A percentile compares a stretch with the other conserved stretches of the same genome.
These are phyloP conservation scores for Heteromurus nitidus DNA, from an alignment of 2,888 invertebrate species.

Conservation along the genomic window DNA sequence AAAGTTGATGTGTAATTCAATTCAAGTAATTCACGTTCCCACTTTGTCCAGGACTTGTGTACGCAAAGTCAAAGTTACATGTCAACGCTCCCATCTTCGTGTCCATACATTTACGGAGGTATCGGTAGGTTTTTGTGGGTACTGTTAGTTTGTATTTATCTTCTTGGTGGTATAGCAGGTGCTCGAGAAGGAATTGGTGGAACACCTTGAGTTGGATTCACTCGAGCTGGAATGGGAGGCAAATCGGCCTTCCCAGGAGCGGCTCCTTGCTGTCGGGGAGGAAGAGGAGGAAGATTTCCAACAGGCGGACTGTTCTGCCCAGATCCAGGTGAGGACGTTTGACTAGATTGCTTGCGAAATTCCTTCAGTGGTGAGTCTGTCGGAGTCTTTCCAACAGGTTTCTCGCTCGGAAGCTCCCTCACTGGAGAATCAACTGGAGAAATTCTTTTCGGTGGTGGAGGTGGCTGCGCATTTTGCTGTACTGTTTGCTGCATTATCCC, in stretches of 20 bases:
- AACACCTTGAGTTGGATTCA: conserved; percentile 77
- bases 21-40: neutral
- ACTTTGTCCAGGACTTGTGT: neutral
- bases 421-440: conserved; percentile 68
- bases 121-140: neutral
- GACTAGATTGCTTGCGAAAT: conserved; percentile 62
- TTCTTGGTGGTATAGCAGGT: conserved; percentile 71
- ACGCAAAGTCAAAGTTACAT: neutral
- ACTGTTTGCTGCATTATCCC: conserved; percentile 3
- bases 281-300: conserved; percentile 70
- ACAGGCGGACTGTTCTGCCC: conserved; percentile 58
- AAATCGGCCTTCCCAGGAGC: conserved; percentile 77
- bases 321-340: conserved; percentile 58
- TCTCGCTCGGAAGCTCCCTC: conserved; percentile 26
- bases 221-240: conserved; percentile 70
- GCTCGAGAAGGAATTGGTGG: conserved; percentile 77
- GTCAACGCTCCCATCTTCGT: neutral
- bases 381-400: neutral
- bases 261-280: conserved; percentile 64
- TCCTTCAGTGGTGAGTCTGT: conserved; percentile 35
- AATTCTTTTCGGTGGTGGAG: conserved; percentile 66
- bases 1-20: neutral
- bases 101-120: neutral
- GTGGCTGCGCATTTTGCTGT: conserved; percentile 24
- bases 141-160: too few species aligned